Conservation (phyloP, 2,113 vertebrate genomes). For the Grammomys surdaster region DNA sequence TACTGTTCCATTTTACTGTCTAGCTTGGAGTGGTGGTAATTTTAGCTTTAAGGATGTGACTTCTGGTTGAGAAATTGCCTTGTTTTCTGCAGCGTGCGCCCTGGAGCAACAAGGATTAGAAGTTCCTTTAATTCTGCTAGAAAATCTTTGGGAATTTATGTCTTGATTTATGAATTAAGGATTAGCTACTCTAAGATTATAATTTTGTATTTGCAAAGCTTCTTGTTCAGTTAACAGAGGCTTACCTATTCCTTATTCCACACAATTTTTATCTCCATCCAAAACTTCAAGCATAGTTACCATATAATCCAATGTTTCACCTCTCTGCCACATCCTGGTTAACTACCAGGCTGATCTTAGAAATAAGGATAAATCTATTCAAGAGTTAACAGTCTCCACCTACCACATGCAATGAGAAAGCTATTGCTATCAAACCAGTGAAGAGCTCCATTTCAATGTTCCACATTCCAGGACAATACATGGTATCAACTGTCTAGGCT, state of each 20-base stretch:
- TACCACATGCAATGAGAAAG: not conserved
- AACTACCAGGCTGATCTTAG: not conserved
- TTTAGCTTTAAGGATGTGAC: not conserved
- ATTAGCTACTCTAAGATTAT: not conserved
- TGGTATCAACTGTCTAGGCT: not conserved
- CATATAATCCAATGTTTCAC: not conserved
- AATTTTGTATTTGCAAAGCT: not conserved
- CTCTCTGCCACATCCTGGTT: not conserved
- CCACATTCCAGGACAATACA: not conserved
- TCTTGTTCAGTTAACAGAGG: not conserved
- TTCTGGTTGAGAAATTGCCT: not conserved
- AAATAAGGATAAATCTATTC: not conserved
- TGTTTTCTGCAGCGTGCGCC: not conserved
- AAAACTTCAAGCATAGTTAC: not conserved
- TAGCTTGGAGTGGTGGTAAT: not conserved
- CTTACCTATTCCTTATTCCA: not conserved
- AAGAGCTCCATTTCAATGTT: not conserved
- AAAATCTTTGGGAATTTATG: not conserved
- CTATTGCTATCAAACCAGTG: not conserved
- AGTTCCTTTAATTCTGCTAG: constrained; percentile 9
- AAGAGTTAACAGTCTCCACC: not conserved
- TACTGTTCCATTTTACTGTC: not conserved
- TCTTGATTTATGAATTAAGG: not conserved
- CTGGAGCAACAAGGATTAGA: not conserved
- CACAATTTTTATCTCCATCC: not conserved